phyloP scores from a whole-genome alignment of 2,888 invertebrate genomes.

The Xestia rhomboidea region DNA sequence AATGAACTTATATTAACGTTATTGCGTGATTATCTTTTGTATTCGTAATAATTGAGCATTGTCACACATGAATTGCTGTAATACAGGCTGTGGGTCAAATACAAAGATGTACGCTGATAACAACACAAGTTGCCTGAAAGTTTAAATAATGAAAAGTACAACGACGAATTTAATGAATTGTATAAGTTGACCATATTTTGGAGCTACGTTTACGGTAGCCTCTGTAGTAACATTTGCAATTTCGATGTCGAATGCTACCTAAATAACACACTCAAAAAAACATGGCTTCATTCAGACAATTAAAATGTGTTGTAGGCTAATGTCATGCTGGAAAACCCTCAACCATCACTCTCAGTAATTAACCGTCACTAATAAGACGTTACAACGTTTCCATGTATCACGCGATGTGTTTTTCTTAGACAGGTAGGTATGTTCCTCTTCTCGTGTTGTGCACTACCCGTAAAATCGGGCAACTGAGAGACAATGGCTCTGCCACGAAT shows the following conservation, averaged over 20 bases:
- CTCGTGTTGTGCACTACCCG: slow-evolving; percentile 78
- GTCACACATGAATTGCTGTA: slow-evolving; percentile 47
- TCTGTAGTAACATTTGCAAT: neutral
- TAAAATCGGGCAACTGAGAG: slow-evolving; percentile 84
- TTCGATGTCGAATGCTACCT: neutral
- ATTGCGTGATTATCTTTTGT: slow-evolving; percentile 56
- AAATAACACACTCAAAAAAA: too few relatives aligned
- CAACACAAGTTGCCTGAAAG: slow-evolving; percentile 20
- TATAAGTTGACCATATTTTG: neutral
- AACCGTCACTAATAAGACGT: slow-evolving; percentile 40
- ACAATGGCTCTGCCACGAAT: slow-evolving; percentile 86
- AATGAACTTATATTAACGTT: slow-evolving; percentile 60
- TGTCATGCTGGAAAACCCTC: slow-evolving; percentile 19
- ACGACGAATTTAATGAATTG: too few relatives aligned
- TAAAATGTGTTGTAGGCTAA: slow-evolving; percentile 8
- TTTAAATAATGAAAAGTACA: neutral
- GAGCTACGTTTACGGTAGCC: neutral
- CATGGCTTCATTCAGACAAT: neutral
- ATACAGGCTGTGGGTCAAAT: slow-evolving; percentile 14
- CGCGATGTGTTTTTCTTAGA: slow-evolving; percentile 66
- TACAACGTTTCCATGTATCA: slow-evolving; percentile 58
- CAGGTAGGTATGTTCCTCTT: slow-evolving; percentile 61
- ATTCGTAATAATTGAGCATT: slow-evolving; percentile 64
- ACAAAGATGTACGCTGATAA: slow-evolving; percentile 34
- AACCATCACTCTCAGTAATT: slow-evolving; percentile 35